phyloP scores from a whole-genome alignment of 1,140 invertebrate species.

The Dreissena polymorpha region DNA sequence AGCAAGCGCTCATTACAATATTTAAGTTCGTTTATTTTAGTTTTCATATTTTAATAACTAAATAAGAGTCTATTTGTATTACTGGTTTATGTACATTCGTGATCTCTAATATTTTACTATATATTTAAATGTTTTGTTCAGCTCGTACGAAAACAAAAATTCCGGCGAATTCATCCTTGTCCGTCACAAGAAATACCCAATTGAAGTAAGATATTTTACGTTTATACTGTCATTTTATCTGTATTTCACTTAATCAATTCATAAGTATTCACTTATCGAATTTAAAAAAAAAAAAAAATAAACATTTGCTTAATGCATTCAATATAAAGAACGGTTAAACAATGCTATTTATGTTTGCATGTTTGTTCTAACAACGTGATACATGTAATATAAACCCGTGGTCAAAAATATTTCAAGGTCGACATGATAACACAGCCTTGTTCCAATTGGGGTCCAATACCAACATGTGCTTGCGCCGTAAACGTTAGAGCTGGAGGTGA shows the following conservation, averaged over 20 bases:
- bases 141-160: slow-evolving; percentile 12
- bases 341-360: too few relatives aligned
- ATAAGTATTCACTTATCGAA: too few relatives aligned
- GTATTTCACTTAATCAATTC: too few relatives aligned
- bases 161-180: slow-evolving; percentile 15
- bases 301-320: too few relatives aligned
- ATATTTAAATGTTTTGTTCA: background rate
- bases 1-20: background rate
- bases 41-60: background rate
- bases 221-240: too few relatives aligned
- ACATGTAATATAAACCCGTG: too few relatives aligned
- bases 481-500: slow-evolving; percentile 38
- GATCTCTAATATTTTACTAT: too few relatives aligned
- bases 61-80: background rate
- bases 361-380: too few relatives aligned
- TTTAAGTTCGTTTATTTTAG: background rate
- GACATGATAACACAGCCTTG: background rate
- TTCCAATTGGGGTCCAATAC: background rate
- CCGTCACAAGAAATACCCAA: slow-evolving; percentile 20
- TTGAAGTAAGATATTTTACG: background rate
- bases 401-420: background rate
- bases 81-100: background rate
- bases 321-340: too few relatives aligned
- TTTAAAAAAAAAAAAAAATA: too few relatives aligned
- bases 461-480: slow-evolving; percentile 35